Evolutionary conservation across 1,140 invertebrate genomes (phyloP).

Genomic region (Meteorus sp.): DNA sequence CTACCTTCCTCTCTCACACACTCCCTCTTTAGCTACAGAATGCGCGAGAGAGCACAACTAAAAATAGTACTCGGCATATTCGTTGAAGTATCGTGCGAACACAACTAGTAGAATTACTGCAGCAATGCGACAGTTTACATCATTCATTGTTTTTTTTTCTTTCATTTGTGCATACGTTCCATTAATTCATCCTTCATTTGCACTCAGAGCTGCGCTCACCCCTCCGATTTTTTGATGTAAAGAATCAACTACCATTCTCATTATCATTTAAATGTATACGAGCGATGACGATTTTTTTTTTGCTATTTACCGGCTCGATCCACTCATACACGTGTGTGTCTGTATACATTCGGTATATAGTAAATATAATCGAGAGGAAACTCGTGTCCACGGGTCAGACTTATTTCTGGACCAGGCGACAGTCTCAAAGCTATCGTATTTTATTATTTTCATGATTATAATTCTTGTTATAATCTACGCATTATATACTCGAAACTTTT

Average conservation of each 20-base stretch:
- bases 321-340: too few relatives aligned
- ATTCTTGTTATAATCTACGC: background rate
- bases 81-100: constrained; percentile 16
- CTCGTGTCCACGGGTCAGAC: constrained; percentile 13
- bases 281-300: too few relatives aligned
- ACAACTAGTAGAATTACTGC: background rate
- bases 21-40: background rate
- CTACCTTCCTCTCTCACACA: background rate
- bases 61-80: constrained; percentile 19
- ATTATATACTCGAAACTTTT: background rate
- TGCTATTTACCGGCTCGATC: too few relatives aligned
- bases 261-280: too few relatives aligned
- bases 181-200: too few relatives aligned
- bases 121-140: background rate
- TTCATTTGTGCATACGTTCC: too few relatives aligned
- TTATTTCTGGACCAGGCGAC: constrained; percentile 16
- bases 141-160: too few relatives aligned
- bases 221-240: too few relatives aligned
- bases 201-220: too few relatives aligned
- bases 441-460: too few relatives aligned
- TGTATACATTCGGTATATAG: too few relatives aligned
- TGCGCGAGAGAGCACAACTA: background rate
- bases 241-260: too few relatives aligned
- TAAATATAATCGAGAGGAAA: constrained; percentile 7
- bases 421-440: background rate